Conservation (phyloP, 2,113 vertebrate species). For the Herpetotheres cachinnans region DNA sequence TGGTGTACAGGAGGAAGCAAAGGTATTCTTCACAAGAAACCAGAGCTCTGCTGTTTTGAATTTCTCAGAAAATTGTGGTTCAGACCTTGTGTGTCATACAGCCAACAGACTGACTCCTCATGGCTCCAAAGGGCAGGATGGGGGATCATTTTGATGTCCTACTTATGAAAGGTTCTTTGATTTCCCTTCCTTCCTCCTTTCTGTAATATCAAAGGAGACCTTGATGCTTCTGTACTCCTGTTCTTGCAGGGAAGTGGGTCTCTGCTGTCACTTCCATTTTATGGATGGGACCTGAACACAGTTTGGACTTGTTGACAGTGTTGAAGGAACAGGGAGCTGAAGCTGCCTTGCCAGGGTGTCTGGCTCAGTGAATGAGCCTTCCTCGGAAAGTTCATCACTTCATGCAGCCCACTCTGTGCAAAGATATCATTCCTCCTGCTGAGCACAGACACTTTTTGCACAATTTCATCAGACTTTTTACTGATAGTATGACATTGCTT, state of each 20-base stretch:
- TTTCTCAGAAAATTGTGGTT: neutral
- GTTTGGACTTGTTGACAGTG: neutral
- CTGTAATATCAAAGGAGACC: neutral
- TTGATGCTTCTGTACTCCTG: neutral
- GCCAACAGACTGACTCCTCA: neutral
- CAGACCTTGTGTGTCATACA: neutral
- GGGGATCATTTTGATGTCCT: neutral
- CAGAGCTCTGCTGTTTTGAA: neutral
- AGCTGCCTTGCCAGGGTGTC: neutral
- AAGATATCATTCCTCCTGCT: neutral
- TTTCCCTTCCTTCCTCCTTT: neutral
- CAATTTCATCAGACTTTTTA: neutral
- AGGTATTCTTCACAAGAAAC: neutral
- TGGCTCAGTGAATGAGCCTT: neutral
- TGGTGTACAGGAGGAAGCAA: neutral
- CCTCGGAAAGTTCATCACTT: neutral
- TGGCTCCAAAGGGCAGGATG: neutral
- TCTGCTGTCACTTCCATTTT: neutral
- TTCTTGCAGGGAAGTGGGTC: neutral
- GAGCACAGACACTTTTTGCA: neutral
- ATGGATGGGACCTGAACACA: neutral
- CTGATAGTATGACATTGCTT: neutral
- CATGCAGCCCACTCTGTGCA: neutral
- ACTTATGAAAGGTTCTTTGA: neutral
- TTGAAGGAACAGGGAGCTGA: neutral